phyloP scores from a whole-genome alignment of 2,113 vertebrate genomes.

The Sardina pilchardus region DNA sequence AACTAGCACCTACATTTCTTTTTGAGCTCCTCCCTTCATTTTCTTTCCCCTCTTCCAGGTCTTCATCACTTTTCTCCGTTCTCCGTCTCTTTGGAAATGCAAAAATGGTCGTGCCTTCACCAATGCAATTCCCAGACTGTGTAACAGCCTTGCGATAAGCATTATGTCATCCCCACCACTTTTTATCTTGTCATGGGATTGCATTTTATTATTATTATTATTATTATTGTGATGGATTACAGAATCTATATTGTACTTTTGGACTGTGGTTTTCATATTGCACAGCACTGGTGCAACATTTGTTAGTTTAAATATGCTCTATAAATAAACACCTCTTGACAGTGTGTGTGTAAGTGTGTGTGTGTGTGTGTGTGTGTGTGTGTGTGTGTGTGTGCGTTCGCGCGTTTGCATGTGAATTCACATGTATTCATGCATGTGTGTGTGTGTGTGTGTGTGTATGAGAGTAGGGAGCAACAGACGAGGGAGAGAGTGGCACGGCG shows the following conservation, averaged over 20 bases:
- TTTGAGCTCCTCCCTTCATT: too few relatives aligned
- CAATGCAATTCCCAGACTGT: neutral
- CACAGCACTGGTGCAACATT: neutral
- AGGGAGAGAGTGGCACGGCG: slow-evolving; percentile 60
- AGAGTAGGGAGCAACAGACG: slow-evolving; percentile 28
- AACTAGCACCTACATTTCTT: too few relatives aligned
- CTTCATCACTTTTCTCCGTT: too few relatives aligned
- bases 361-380: slow-evolving; percentile 16
- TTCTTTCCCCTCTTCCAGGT: too few relatives aligned
- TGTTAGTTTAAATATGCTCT: neutral
- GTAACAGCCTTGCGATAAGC: neutral
- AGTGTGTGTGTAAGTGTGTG: slow-evolving; percentile 12
- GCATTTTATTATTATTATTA: too few relatives aligned
- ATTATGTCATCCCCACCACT: neutral
- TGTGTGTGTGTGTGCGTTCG: neutral
- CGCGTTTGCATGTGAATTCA: slow-evolving; percentile 1
- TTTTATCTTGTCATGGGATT: neutral
- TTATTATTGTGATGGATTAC: neutral
- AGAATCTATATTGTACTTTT: neutral
- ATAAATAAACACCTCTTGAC: neutral
- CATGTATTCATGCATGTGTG: neutral
- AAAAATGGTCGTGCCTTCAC: too few relatives aligned
- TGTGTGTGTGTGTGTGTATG: slow-evolving; percentile 12
- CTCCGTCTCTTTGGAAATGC: too few relatives aligned
- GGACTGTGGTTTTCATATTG: neutral